Evolutionary conservation across 2,113 vertebrate species (phyloP), one percentile per base, ranked within the genome.

Genomic region (Eira barbara): DNA sequence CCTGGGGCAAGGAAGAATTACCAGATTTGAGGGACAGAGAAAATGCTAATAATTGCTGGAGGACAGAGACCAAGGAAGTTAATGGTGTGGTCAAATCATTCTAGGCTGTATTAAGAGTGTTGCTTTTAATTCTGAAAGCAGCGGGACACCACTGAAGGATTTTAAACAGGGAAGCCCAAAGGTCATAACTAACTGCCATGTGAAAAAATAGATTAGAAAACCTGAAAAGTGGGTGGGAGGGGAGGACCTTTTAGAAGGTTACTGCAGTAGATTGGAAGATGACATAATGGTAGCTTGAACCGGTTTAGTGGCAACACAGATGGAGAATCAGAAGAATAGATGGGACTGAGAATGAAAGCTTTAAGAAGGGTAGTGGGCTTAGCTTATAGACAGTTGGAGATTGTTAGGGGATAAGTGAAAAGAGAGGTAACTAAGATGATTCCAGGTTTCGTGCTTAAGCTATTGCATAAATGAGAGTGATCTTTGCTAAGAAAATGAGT

Each of bases 101-200:
- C 7, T 52, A 59, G 14, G 6, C 15, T 29, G 34, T 27, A 61
- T 42, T 91, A 73, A 91, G 29, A 55, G 0, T 57, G 83, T 94
- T 80, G 21, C 21, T 94, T 94, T 80, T 93, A 73, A 95, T 79
- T 96, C 39, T 79, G 57, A 86, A 94, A 84, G 21, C 34, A 84
- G 15, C 63, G 23, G 13, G 31, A n/a, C n/a, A 45, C 29, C 27
- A 69, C 1, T 14, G 29, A 73, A 74, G 8, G 25, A 13, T 63
- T 90, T 94, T 59, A 61, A 89, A 69, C 17, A 80, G 31, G 59
- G 42, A 39, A 57, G 8, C 31, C 13, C 25, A 86, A 61, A 87
- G 20, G 11, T 93, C n/a, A 65, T 90, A 92, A 65, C 23, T 93
- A 89, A 92, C 34, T 83, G 15, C 17, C 93, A 7, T 86, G 12